Percentiles rank a stretch among this genome's conserved stretches.
These are phyloP conservation scores for Magallana angulata DNA, from an alignment of 1,140 invertebrate genomes.

Conservation along the genomic window DNA sequence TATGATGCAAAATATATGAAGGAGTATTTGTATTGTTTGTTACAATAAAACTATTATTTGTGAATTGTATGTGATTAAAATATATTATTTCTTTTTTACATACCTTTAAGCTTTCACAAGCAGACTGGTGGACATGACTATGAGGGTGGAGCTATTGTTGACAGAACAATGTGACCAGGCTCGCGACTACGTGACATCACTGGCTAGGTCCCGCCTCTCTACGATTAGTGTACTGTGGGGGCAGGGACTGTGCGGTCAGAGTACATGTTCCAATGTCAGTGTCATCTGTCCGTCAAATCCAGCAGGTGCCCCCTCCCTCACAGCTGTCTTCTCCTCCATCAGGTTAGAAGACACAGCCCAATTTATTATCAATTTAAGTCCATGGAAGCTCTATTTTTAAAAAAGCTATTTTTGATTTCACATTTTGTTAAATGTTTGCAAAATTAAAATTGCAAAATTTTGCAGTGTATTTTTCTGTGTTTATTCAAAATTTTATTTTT, in stretches of 20 bases:
- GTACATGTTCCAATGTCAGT: background rate
- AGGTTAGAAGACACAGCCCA: background rate
- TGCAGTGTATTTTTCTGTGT: too few relatives aligned
- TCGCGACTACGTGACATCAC: background rate
- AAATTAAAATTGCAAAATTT: background rate
- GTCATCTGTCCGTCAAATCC: conserved; percentile 21
- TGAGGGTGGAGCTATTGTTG: conserved; percentile 30
- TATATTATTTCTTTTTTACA: background rate
- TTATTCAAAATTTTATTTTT: too few relatives aligned
- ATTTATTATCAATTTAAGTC: too few relatives aligned
- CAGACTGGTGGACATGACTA: background rate
- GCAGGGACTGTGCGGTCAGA: conserved; percentile 17
- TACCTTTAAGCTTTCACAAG: conserved; percentile 42
- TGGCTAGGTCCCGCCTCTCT: background rate
- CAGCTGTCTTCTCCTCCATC: conserved; percentile 1
- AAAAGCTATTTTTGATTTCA: background rate
- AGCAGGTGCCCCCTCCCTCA: background rate
- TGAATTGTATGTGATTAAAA: background rate
- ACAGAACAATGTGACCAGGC: conserved; percentile 3
- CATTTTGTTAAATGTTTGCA: background rate
- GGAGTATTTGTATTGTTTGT: too few relatives aligned
- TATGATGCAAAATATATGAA: too few relatives aligned
- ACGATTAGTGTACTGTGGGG: conserved; percentile 24
- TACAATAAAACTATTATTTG: too few relatives aligned
- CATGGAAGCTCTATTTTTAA: too few relatives aligned